Evolutionary conservation across 1,140 invertebrate genomes (phyloP).

Genomic region (Drosophila ambigua): DNA sequence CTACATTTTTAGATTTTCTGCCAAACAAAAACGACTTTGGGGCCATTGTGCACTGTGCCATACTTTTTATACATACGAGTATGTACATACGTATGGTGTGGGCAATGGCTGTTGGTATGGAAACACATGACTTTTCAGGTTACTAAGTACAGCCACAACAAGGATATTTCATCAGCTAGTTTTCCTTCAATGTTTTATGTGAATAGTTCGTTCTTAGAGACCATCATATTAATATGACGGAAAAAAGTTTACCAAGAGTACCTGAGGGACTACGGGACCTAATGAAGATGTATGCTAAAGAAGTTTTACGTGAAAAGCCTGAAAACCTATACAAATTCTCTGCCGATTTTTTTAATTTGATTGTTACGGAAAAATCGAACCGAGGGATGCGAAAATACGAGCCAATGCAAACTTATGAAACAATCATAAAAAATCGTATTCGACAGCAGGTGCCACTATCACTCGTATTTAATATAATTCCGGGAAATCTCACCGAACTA

Average conservation of each 20-base stretch:
- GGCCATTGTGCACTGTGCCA: too few species aligned
- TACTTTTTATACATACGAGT: too few species aligned
- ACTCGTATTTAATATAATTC: conserved; percentile 84
- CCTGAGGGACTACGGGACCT: conserved; percentile 85
- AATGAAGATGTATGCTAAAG: conserved; percentile 85
- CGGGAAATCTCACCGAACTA: conserved; percentile 84
- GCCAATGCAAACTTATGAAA: conserved; percentile 60
- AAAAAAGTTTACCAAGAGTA: conserved; percentile 82
- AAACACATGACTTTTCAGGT: conserved; percentile 46
- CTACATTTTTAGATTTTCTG: too few species aligned
- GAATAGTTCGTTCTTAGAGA: conserved; percentile 24
- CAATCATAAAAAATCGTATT: conserved; percentile 59
- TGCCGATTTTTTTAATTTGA: conserved; percentile 83
- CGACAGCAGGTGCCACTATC: conserved; percentile 67
- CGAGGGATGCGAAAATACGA: conserved; percentile 52
- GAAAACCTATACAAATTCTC: conserved; percentile 85
- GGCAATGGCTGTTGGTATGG: conserved; percentile 55
- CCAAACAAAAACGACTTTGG: too few species aligned
- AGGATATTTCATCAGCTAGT: conserved; percentile 44
- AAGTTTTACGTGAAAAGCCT: conserved; percentile 85
- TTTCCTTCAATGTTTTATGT: conserved; percentile 65
- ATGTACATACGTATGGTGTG: too few species aligned
- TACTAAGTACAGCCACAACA: conserved; percentile 28
- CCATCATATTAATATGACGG: conserved; percentile 52
- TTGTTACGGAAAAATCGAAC: conserved; percentile 80